phyloP scores from a whole-genome alignment of 2,888 invertebrate species.

The Gibbula magus region DNA sequence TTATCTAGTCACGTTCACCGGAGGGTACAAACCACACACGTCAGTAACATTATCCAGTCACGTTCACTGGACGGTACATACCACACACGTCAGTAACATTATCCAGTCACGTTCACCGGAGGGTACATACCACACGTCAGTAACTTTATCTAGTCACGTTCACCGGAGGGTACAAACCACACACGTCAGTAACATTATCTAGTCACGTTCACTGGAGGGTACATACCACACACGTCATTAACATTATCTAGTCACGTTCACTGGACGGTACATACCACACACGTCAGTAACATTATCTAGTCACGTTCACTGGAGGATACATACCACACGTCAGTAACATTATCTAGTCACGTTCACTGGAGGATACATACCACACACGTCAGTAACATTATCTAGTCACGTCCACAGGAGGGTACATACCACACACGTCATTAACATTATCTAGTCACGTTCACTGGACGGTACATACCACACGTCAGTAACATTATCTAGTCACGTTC shows the following conservation, averaged over 20 bases:
- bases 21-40: no score
- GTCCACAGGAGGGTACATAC: neutral
- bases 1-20: neutral
- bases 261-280: neutral
- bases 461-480: no score
- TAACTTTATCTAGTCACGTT: neutral
- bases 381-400: neutral
- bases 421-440: no score
- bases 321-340: no score
- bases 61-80: neutral
- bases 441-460: neutral
- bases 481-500: neutral
- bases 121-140: no score
- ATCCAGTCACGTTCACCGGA: neutral
- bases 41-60: neutral
- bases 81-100: no score
- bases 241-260: neutral
- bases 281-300: neutral
- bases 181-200: no score
- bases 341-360: neutral
- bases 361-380: no score
- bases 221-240: no score
- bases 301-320: neutral
- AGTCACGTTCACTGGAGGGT: neutral
- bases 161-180: neutral